Evolutionary conservation across 2,113 vertebrate species (phyloP).

Genomic region (Bothrops jararaca): DNA sequence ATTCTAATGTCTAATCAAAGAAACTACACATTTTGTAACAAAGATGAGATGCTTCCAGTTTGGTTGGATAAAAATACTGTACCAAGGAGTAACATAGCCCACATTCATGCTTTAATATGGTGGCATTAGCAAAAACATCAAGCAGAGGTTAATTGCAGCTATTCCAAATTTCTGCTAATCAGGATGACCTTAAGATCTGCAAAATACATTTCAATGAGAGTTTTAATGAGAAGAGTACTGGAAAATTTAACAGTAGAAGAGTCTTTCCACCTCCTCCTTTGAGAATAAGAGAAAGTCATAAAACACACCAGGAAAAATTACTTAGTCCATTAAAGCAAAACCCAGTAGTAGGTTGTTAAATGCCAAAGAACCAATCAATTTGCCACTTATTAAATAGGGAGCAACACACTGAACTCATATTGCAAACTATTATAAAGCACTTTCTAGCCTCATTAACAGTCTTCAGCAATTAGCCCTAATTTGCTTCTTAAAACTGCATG

Average conservation of each 20-base stretch:
- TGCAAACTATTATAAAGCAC: slow-evolving; percentile 55
- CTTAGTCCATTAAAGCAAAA: slow-evolving; percentile 79
- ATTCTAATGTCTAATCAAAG: neutral
- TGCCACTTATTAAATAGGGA: slow-evolving; percentile 76
- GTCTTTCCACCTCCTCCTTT: slow-evolving; percentile 68
- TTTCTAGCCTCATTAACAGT: slow-evolving; percentile 53
- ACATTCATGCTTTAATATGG: slow-evolving; percentile 47
- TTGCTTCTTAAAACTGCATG: slow-evolving; percentile 49
- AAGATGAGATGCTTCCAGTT: slow-evolving; percentile 14
- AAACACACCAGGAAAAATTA: slow-evolving; percentile 71
- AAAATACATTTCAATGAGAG: slow-evolving; percentile 61
- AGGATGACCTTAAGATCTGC: slow-evolving; percentile 79
- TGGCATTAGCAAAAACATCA: slow-evolving; percentile 75
- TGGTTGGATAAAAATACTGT: neutral
- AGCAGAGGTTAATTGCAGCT: slow-evolving; percentile 79
- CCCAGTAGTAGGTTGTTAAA: slow-evolving; percentile 68
- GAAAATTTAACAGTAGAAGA: slow-evolving; percentile 67
- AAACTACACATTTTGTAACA: slow-evolving; percentile 31
- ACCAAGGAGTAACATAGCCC: neutral
- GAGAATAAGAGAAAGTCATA: slow-evolving; percentile 69
- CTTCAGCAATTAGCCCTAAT: slow-evolving; percentile 57
- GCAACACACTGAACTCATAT: slow-evolving; percentile 56
- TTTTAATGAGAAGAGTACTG: slow-evolving; percentile 75
- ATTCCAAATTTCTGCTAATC: slow-evolving; percentile 80
- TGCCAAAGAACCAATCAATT: slow-evolving; percentile 70